A percentile compares a stretch with the other conserved stretches of the same genome.
Evolutionary conservation across 2,797 vertebrate species (phyloP).

Genomic region (Acrossocheilus wenchowensis): DNA sequence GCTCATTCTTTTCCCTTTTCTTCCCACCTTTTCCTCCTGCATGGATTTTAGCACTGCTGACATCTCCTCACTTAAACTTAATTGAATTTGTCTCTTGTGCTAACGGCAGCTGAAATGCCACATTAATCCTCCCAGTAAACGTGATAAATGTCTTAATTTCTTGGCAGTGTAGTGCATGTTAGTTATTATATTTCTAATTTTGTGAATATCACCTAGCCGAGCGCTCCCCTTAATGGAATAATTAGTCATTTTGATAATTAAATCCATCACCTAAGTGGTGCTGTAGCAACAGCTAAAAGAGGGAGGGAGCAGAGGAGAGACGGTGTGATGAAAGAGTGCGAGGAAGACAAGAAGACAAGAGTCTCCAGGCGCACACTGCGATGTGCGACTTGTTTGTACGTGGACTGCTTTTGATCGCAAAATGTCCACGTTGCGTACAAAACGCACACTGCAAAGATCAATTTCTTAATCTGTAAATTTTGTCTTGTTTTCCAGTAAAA

Average conservation of each 20-base stretch:
- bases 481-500: neutral
- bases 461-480: neutral
- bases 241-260: constrained; percentile 99
- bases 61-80: constrained; percentile 90
- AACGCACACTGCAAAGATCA: neutral
- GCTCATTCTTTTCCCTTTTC: constrained; percentile 20
- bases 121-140: constrained; percentile 94
- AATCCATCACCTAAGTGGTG: constrained; percentile 88
- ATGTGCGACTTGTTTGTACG: neutral
- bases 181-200: constrained; percentile 98
- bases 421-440: neutral
- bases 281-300: constrained; percentile 69
- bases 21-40: constrained; percentile 55
- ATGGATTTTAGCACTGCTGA: constrained; percentile 79
- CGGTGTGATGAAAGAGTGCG: constrained; percentile 8
- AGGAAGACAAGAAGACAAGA: neutral
- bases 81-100: constrained; percentile 96
- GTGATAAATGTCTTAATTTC: constrained; percentile 97
- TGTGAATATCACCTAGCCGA: constrained; percentile 91
- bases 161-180: constrained; percentile 92
- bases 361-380: neutral
- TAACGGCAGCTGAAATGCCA: constrained; percentile 95
- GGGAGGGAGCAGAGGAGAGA: constrained; percentile 15
- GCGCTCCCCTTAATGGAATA: constrained; percentile 94
- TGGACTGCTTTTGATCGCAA: constrained; percentile 24